Evolutionary conservation across 2,113 vertebrate genomes (phyloP), one percentile per base, ranked within the genome.

Genomic region (Calonectris borealis): DNA sequence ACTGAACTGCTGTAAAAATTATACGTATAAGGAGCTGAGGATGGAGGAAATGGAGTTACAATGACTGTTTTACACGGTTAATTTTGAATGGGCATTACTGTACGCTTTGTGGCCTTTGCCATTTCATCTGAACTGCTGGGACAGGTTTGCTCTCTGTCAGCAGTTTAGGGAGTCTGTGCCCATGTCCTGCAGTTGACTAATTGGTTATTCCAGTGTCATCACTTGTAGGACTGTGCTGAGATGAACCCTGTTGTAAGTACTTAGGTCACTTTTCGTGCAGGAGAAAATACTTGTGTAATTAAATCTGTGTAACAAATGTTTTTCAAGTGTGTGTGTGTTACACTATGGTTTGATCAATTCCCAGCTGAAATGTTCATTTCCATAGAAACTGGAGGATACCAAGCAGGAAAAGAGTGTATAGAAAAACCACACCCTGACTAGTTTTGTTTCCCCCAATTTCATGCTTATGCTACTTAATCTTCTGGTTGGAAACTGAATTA

Each of bases 161-260:
- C 32, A 21, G 31, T 29, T n/a, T 2, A 2, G 71, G 58, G 54
- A 21, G 10, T 1, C 38, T 60, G 44, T 10, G 40, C 20, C 19
- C 31, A 2, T 32, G 48, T 61, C 5, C 90, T 85, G 38, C 48
- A 10, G 11, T 13, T 71, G 13, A 4, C 24, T 29, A 0, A 3
- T 9, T 10, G 36, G 19, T 90, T 72, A 26, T 60, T 76, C 25
- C 58, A 42, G 19, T 60, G 19, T 27, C 48, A 2, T 17, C 40
- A 20, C 24, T 7, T 40, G 34, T 9, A 48, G 66, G 49, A 15
- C 71, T 76, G 46, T 69, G 26, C 76, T 76, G 79, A 70, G 55
- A 15, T 15, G 21, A 90, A 3, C 52, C 10, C 0, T 48, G 6
- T 15, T 76, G 2, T n/a, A 1, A 57, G 7, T 25, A 38, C 29